These are phyloP conservation scores for Dinothrombium tinctorium DNA, from an alignment of 1,140 invertebrate genomes.

Conservation along the genomic window DNA sequence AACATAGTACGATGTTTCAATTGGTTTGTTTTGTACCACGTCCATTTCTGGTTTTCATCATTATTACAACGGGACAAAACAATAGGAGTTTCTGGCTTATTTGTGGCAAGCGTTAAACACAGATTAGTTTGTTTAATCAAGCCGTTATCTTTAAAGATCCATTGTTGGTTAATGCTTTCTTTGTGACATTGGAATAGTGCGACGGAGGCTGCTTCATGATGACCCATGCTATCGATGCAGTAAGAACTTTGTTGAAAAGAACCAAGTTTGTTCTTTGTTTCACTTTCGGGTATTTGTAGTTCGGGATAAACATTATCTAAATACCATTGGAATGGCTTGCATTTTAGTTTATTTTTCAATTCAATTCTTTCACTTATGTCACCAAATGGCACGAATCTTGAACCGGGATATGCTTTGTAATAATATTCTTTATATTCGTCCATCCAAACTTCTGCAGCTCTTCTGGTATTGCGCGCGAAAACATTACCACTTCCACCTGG, in stretches of 20 bases:
- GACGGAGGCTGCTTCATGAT: constrained; percentile 56
- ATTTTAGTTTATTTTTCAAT: constrained; percentile 18
- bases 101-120: constrained; percentile 47
- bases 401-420: constrained; percentile 26
- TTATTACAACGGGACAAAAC: constrained; percentile 48
- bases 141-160: constrained; percentile 53
- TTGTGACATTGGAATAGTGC: constrained; percentile 84
- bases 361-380: constrained; percentile 23
- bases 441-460: constrained; percentile 21
- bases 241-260: constrained; percentile 42
- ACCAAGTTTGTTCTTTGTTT: constrained; percentile 16
- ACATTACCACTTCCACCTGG: constrained; percentile 29
- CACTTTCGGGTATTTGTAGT: constrained; percentile 23
- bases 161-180: constrained; percentile 86
- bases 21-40: constrained; percentile 2
- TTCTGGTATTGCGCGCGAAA: constrained; percentile 22
- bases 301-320: constrained; percentile 88
- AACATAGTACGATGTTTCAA: background rate
- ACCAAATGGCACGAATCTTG: constrained; percentile 18
- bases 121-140: constrained; percentile 59
- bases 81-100: constrained; percentile 38
- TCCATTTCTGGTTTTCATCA: constrained; percentile 23
- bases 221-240: constrained; percentile 69
- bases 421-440: constrained; percentile 20
- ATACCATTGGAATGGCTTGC: constrained; percentile 67